Evolutionary conservation across 2,888 invertebrate genomes (phyloP), one percentile per base, ranked within the genome.

Genomic region (Drosophila kanekoi): DNA sequence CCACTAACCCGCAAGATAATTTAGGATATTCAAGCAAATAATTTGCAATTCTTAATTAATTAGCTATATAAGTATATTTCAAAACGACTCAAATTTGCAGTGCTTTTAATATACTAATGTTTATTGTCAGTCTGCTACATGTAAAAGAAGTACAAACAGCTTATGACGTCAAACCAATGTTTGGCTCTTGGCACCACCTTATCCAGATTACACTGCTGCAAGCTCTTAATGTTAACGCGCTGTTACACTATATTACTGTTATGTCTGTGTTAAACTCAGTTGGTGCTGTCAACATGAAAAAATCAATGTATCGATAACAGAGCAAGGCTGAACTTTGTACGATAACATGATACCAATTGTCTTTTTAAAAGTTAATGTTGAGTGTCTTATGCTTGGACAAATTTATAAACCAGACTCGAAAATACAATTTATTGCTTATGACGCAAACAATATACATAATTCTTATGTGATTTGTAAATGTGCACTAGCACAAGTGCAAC

Each of bases 171-270:
- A 58, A 1, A 11, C 9, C 16, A 10, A 5, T 3, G 16, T 9
- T 13, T 14, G 32, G n/a, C 16, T 41, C 18, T 38, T 4, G 18
- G 37, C 8, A 14, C 16, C 9, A 70, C 64, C 72, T 73, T 41
- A 8, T 28, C 9, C 9, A 4, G 9, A 3, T 23, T 32, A 0
- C 0, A 28, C 10, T 8, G n/a, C 33, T n/a, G 23, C 13, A 14
- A 40, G 38, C 13, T n/a, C 33, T 13, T 37, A 10, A 41, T 49
- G 68, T 40, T 45, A 58, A 11, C 37, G 4, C 13, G 3, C 33
- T 60, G 57, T 69, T 58, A 40, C 13, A 5, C 9, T 40, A 13
- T 8, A 14, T n/a, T 32, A 32, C 41, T 58, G 49, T 13, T 43
- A 54, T 16, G 9, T 16, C 4, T 1, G 13, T 13, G 2, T 37